Evolutionary conservation across 2,113 vertebrate species (phyloP), one percentile per base, ranked within the genome.

Genomic region (Carassius auratus): DNA sequence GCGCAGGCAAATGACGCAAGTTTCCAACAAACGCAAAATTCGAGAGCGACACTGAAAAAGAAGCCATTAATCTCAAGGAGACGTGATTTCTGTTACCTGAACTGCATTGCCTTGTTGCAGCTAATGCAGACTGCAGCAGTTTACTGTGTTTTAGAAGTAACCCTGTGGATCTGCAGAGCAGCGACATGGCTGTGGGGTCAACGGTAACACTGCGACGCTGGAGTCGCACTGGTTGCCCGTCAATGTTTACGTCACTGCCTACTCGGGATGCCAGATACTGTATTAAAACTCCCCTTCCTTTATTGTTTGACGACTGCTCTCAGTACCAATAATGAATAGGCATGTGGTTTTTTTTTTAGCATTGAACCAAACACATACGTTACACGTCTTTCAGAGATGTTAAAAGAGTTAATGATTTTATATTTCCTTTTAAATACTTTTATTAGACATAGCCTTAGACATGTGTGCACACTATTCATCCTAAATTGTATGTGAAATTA

Each of bases 31-130:
- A 8, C 12, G 36, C 36, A 8, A 42, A 71, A n/a, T n/a, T 17
- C 69, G 76, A 73, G 7, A 62, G 13, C 92, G 91, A 93, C 92
- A 92, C 91, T 92, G 92, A 87, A 10, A 15, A 81, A 66, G 19
- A 10, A 81, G 38, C 62, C 77, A 68, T 0, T 5, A 3, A 19
- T 68, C 15, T 81, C 14, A 42, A 15, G 8, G 1, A 59, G 48
- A 80, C 77, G 84, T 89, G 45, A 7, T 21, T 45, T 3, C 33
- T 30, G 57, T 87, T 90, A 95, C 95, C 95, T 90, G 94, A 89
- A 88, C 93, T 93, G 89, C 84, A 94, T 13, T 92, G 90, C 8
- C 93, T 94, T 8, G 81, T 87, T n/a, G 92, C 88, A 8, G 88
- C 81, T 73, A 90, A 26, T 1, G 84, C 23, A 13, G 68, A 86